phyloP scores from a whole-genome alignment of 2,113 vertebrate species.

The Pachypanchax playfairii region DNA sequence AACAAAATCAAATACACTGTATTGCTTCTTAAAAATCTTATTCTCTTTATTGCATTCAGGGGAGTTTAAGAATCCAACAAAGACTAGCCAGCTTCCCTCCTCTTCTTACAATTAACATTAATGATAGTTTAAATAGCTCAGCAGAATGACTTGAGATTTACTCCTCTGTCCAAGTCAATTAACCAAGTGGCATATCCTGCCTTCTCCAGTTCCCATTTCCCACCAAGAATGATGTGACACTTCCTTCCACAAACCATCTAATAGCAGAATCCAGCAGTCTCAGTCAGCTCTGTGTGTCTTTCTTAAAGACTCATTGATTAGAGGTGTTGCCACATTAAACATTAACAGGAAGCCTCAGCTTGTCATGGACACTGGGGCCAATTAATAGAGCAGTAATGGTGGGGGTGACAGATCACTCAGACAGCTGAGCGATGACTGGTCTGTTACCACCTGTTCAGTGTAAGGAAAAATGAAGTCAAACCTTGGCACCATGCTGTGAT shows the following conservation, averaged over 20 bases:
- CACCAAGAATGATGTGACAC: slow-evolving; percentile 62
- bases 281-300: slow-evolving; percentile 54
- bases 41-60: slow-evolving; percentile 38
- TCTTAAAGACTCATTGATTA: slow-evolving; percentile 78
- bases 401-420: slow-evolving; percentile 40
- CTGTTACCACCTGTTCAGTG: slow-evolving; percentile 67
- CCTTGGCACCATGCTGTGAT: slow-evolving; percentile 68
- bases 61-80: slow-evolving; percentile 36
- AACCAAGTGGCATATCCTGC: slow-evolving; percentile 58
- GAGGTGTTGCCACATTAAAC: slow-evolving; percentile 72
- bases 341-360: slow-evolving; percentile 70
- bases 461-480: slow-evolving; percentile 62
- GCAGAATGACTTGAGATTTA: slow-evolving; percentile 56
- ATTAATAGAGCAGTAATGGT: slow-evolving; percentile 77
- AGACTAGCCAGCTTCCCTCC: slow-evolving; percentile 29
- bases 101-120: slow-evolving; percentile 42
- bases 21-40: slow-evolving; percentile 14
- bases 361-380: slow-evolving; percentile 60
- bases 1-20: neutral
- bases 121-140: slow-evolving; percentile 68
- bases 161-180: slow-evolving; percentile 74
- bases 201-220: slow-evolving; percentile 36
- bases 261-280: slow-evolving; percentile 18
- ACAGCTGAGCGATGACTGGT: slow-evolving; percentile 59
- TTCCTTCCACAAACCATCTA: slow-evolving; percentile 44